A percentile compares a stretch with the other conserved stretches of the same genome.
phyloP scores from a whole-genome alignment of 2,113 vertebrate genomes.

The Haemorhous mexicanus region DNA sequence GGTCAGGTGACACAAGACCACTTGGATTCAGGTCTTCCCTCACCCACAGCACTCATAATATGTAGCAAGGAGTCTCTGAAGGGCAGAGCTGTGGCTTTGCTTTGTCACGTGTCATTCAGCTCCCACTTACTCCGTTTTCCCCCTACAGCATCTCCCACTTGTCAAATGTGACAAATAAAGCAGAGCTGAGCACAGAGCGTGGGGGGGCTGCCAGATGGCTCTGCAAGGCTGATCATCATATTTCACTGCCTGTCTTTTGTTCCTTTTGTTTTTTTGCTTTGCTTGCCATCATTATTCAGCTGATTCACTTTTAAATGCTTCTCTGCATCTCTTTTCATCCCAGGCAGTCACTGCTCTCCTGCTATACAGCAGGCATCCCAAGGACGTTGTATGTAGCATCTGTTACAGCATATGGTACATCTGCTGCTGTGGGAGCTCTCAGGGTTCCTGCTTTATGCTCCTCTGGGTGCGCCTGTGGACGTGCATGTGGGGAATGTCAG shows the following conservation, averaged over 20 bases:
- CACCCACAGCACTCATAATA: background rate
- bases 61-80: background rate
- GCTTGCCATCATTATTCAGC: background rate
- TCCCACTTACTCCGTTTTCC: background rate
- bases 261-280: background rate
- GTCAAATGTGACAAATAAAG: background rate
- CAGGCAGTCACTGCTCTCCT: background rate
- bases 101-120: background rate
- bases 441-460: fast-evolving
- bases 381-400: constrained; percentile 23
- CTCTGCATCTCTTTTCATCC: background rate
- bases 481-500: fast-evolving
- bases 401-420: constrained; percentile 48
- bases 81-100: background rate
- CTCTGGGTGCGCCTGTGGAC: fast-evolving
- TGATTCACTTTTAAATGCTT: constrained; percentile 45
- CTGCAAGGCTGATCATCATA: background rate
- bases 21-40: background rate
- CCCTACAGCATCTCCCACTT: constrained; percentile 4
- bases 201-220: constrained; percentile 48
- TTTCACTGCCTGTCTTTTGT: constrained; percentile 29
- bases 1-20: background rate
- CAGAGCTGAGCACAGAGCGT: background rate
- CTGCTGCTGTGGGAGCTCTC: background rate
- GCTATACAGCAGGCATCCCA: background rate